These are phyloP conservation scores for Neuroscelio doddi DNA, from an alignment of 2,888 invertebrate genomes.

Conservation along the genomic window DNA sequence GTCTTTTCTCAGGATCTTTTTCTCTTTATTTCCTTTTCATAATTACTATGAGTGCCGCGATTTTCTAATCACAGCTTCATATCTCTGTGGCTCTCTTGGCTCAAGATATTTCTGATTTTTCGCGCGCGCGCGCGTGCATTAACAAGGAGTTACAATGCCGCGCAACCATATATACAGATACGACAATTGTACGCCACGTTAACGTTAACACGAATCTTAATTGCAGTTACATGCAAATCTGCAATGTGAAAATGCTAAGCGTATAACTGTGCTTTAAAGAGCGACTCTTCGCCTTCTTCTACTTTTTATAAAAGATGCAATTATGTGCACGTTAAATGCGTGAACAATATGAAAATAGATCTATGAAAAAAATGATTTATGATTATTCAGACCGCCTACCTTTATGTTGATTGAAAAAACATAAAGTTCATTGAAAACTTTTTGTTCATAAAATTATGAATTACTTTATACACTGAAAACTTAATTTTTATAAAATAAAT, in stretches of 20 bases:
- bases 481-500: too few species aligned
- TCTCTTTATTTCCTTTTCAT: conserved; percentile 25
- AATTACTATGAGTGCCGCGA: conserved; percentile 57
- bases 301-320: background rate
- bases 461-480: too few species aligned
- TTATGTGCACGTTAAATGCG: background rate
- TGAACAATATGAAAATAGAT: too few species aligned
- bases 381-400: too few species aligned
- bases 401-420: too few species aligned
- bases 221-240: conserved; percentile 64
- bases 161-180: too few species aligned
- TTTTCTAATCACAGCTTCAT: conserved; percentile 56
- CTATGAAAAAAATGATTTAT: too few species aligned
- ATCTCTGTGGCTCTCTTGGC: conserved; percentile 62
- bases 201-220: conserved; percentile 57
- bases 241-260: conserved; percentile 38
- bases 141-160: conserved; percentile 32
- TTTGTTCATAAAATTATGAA: too few species aligned
- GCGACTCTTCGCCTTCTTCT: background rate
- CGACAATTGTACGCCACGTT: conserved; percentile 43
- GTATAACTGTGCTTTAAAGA: conserved; percentile 36
- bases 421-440: too few species aligned
- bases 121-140: too few species aligned
- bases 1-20: background rate
- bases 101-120: conserved; percentile 48